Base-by-base conservation (phyloP, 2,888 invertebrate genomes). In the Amphipyra berbera region DNA sequence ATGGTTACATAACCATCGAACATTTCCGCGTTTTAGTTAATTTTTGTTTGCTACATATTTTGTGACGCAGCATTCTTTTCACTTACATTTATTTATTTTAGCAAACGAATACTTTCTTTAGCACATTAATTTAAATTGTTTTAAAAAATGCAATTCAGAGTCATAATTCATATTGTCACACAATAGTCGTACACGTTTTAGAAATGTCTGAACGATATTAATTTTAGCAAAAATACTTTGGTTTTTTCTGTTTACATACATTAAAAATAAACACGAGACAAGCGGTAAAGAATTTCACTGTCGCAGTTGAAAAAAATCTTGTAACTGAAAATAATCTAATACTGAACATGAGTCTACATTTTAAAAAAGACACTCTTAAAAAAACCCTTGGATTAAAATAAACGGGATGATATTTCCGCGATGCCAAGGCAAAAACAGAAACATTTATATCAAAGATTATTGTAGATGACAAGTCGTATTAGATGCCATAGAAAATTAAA, bases 361-460 rank as follows among this genome's bases (percentile, higher is more conserved):
- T 21, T 55, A 15, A 45, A 58, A 42, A 61, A 55, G 21, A 59
- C 52, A 47, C 21, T 10, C 35, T 48, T 55, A 49, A 61, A 61
- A n/a, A 70, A 68, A 45, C 49, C 42, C 6, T 47, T 48, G n/a
- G 14, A 41, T 55, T 41, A 61, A 61, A 72, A 74, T 69, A 75
- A 69, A 70, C 67, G n/a, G 15, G 8, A 47, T 57, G 55, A 75
- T 62, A 67, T 77, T 83, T 86, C 81, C 81, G 82, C 56, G 64
- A 74, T 65, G 66, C 62, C 56, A 61, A 61, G 68, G 70, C 59
- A 54, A 70, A 72, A 76, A 71, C 58, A 65, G 59, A 68, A 68
- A 65, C 68, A 76, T 77, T 72, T 69, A 68, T 61, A 65, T 60
- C 37, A 62, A 61, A 68, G 44, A 63, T 63, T 66, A 73, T 73